Evolutionary conservation across 2,888 invertebrate genomes (phyloP), one percentile per base, ranked within the genome.

Genomic region (Argyresthia albistria): DNA sequence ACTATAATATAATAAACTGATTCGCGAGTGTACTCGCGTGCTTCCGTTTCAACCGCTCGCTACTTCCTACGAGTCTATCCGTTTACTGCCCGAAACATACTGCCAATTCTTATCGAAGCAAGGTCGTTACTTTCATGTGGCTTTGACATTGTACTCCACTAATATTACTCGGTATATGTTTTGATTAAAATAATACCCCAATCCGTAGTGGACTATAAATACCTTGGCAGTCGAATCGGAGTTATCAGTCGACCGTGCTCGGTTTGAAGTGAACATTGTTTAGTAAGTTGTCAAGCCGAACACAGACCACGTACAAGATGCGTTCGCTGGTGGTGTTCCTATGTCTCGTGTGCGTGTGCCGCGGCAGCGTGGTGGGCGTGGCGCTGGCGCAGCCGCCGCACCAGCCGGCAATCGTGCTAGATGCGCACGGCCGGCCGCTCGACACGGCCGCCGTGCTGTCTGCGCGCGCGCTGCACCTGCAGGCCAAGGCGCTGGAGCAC

Each of bases 401-500:
- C 66, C 74, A 76, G 60, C 76, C 88, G 42, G 88, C 88, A 36
- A 53, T 82, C 57, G 78, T 88, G 67, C 73, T 86, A 71, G 83
- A 83, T 70, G 71, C 80, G 45, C 81, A 66, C 57, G 75, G 76
- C 59, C 62, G 76, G 45, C 71, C 75, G 9, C 43, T 74, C 9
- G 70, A 66, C 2, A 66, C 68, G 43, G 82, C 84, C 8, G 62
- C 64, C 8, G 60, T 66, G 12, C 65, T 63, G 54, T 58, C 69
- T 6, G 67, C 77, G 42, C 69, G 66, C 7, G 57, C 64, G 10
- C 61, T 84, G 58, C 87, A 88, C 66, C 76, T 82, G 62, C 84
- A 87, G 62, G 88, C 87, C 58, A 87, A 87, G 63, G 70, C 86
- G 9, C 81, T 87, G 12, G 81, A 81, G 8, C 81, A 78, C 57